Evolutionary conservation across 2,888 invertebrate genomes (phyloP).

Genomic region (Rhimphoctona megacephalus): DNA sequence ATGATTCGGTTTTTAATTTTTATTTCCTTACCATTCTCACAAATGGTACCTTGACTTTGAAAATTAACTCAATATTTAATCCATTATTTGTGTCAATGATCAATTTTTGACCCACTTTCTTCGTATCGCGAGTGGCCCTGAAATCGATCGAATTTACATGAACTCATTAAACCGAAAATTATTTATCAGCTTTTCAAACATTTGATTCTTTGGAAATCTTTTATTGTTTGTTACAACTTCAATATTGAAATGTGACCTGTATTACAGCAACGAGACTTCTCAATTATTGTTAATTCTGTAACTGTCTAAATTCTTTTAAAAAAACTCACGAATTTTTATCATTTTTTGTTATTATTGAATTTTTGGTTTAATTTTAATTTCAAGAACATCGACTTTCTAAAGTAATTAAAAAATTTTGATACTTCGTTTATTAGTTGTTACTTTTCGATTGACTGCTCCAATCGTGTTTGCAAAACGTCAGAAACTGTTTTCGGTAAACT

Average conservation of each 20-base stretch:
- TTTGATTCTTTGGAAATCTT: background rate
- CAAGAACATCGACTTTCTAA: no score
- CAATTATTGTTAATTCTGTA: background rate
- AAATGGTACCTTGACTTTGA: conserved; percentile 2
- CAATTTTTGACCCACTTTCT: background rate
- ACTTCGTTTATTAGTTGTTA: background rate
- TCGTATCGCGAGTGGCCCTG: background rate
- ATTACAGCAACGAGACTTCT: background rate
- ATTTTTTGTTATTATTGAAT: background rate
- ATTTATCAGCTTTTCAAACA: background rate
- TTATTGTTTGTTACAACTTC: background rate
- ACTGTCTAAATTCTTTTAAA: background rate
- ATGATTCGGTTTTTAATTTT: background rate
- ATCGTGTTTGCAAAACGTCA: background rate
- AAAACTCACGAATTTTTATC: background rate
- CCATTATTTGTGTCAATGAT: background rate
- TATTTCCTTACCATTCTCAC: background rate
- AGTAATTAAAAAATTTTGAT: background rate
- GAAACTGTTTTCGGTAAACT: background rate
- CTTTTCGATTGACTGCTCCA: background rate
- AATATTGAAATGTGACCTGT: background rate
- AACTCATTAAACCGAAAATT: background rate
- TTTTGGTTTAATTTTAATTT: no score
- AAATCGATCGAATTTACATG: background rate
- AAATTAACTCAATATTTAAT: background rate